Percentiles rank a stretch among this genome's conserved stretches.
phyloP scores from a whole-genome alignment of 2,113 vertebrate species.

The Dendropsophus ebraccatus region DNA sequence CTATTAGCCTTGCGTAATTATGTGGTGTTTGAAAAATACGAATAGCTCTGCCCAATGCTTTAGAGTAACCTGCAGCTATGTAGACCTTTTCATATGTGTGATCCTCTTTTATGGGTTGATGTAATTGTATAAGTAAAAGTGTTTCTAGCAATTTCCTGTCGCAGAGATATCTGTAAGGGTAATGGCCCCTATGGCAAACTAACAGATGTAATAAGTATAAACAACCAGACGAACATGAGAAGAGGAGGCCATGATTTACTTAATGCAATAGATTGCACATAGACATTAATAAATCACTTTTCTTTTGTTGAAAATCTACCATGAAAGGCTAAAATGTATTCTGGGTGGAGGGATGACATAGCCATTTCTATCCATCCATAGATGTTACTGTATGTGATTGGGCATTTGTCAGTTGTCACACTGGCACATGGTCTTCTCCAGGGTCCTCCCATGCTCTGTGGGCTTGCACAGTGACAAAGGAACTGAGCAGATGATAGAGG shows the following conservation, averaged over 20 bases:
- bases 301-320: background rate
- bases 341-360: too few species aligned
- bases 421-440: too few species aligned
- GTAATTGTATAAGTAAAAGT: background rate
- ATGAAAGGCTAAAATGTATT: background rate
- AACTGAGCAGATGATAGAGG: too few species aligned
- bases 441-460: too few species aligned
- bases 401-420: too few species aligned
- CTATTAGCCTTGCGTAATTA: too few species aligned
- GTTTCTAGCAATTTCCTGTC: background rate
- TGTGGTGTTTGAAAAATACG: too few species aligned
- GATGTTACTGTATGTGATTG: too few species aligned
- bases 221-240: background rate
- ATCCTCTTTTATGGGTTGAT: background rate
- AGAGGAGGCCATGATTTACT: background rate
- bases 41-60: too few species aligned
- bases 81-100: background rate
- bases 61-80: too few species aligned
- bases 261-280: background rate
- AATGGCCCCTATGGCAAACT: background rate
- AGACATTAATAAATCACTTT: background rate
- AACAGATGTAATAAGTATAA: background rate
- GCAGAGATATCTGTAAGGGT: background rate
- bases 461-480: too few species aligned
- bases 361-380: too few species aligned